Evolutionary conservation across 2,113 vertebrate genomes (phyloP).

Genomic region (Antechinus stuartii): DNA sequence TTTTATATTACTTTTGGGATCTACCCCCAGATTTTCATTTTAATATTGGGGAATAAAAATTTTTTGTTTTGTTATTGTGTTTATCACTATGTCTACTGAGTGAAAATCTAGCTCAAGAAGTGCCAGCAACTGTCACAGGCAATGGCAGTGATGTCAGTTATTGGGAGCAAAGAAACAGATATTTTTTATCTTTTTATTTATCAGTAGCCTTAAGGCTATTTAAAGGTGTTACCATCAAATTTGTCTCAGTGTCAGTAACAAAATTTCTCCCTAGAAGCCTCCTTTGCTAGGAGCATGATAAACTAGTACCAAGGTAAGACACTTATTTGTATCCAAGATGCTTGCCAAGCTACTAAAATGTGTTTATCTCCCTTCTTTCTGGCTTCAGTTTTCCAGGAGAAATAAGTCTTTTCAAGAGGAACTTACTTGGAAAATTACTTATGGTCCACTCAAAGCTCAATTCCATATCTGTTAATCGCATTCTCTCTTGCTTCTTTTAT

Average conservation of each 20-base stretch:
- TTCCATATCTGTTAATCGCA: neutral
- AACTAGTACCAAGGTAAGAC: neutral
- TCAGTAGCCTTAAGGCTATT: neutral
- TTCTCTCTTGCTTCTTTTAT: neutral
- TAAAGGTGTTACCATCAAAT: neutral
- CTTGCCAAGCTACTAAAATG: neutral
- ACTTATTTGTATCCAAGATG: neutral
- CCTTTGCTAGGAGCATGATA: constrained; percentile 29
- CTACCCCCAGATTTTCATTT: neutral
- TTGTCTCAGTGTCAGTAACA: neutral
- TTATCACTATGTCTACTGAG: neutral
- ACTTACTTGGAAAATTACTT: constrained; percentile 2
- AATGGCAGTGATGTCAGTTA: neutral
- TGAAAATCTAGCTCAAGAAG: neutral
- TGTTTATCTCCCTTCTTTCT: neutral
- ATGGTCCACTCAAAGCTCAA: neutral
- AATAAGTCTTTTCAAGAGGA: constrained; percentile 23
- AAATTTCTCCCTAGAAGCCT: neutral
- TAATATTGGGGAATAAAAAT: neutral
- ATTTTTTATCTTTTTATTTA: neutral
- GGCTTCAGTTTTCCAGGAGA: neutral
- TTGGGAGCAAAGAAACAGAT: neutral
- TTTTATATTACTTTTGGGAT: neutral
- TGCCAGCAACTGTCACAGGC: neutral
- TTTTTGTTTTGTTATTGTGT: neutral